These are phyloP conservation scores for Nasonia giraulti DNA, from an alignment of 1,140 invertebrate species.

Conservation along the genomic window DNA sequence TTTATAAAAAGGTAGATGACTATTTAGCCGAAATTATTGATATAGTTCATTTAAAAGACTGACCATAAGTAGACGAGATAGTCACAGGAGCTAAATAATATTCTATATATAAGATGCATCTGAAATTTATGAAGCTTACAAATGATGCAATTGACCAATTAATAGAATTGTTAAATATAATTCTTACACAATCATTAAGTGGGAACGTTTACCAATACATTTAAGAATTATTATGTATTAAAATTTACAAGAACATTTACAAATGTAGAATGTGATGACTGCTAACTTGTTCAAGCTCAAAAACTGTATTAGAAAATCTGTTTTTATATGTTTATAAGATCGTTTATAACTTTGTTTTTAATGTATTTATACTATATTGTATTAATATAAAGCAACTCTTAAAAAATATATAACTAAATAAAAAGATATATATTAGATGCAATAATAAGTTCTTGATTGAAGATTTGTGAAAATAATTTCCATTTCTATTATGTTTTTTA, in stretches of 20 bases:
- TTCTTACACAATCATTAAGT: neutral
- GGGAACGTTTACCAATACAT: constrained; percentile 6
- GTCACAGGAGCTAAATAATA: neutral
- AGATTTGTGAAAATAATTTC: constrained; percentile 27
- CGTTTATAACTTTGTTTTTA: constrained; percentile 31
- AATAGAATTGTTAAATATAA: constrained; percentile 14
- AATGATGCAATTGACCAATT: constrained; percentile 7
- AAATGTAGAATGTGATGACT: neutral
- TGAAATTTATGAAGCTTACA: neutral
- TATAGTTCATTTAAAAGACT: constrained; percentile 51
- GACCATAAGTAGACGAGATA: constrained; percentile 6
- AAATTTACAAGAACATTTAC: neutral
- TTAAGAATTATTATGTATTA: neutral
- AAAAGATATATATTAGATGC: constrained; percentile 12
- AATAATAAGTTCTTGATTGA: constrained; percentile 5
- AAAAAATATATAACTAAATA: neutral
- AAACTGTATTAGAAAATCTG: constrained; percentile 25
- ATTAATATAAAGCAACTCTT: constrained; percentile 21
- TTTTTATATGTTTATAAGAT: constrained; percentile 43
- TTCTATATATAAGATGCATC: neutral
- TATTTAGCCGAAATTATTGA: constrained; percentile 49
- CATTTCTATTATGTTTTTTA: constrained; percentile 25
- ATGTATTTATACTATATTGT: constrained; percentile 18
- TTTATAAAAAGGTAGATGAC: constrained; percentile 71
- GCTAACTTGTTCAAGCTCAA: neutral